Evolutionary conservation across 2,797 vertebrate genomes (phyloP), one percentile per base, ranked within the genome.

Genomic region (Leptatherina wallacei): DNA sequence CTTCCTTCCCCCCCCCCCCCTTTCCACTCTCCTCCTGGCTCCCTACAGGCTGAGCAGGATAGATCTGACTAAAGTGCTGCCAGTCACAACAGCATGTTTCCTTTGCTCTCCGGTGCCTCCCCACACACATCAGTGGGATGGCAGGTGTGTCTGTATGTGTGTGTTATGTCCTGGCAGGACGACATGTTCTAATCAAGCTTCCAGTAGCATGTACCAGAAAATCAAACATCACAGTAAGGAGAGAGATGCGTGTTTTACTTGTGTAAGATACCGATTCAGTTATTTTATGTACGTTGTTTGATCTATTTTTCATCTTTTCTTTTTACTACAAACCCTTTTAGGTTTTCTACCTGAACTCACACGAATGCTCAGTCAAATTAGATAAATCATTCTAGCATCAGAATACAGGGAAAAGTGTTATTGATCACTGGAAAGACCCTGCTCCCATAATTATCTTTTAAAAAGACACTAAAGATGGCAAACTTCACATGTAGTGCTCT

Each of bases 81-180:
- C 90, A 93, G 91, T 92, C 90, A 91, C 87, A 91, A 90, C 91
- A 92, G 86, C 92, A 85, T 89, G 88, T 89, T 92, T 90, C 87
- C 88, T 81, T 75, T 75, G 72, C 84, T 85, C 86, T 81, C 74
- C 72, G 29, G 52, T 80, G 79, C 81, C 73, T 87, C 82, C 77
- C 77, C 57, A 79, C 81, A 79, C 81, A 89, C 89, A 87, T 88
- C 85, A 85, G 88, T 85, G 65, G 80, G 82, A 85, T 78, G 81
- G 88, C 87, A 88, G 76, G 88, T 88, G 83, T 85, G 77, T 27
- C 24, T 68, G 64, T 80, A 65, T 67, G 71, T 71, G 71, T 58
- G 59, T 71, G 75, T 59, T 69, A 49, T 44, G 60, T 78, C 30
- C 61, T 85, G 75, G 84, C 60, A 76, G 73, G 61, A 81, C 60